Percentiles rank a stretch among this genome's conserved stretches.
Evolutionary conservation across 2,797 vertebrate species (phyloP).

Genomic region (Molossus alvarezi): DNA sequence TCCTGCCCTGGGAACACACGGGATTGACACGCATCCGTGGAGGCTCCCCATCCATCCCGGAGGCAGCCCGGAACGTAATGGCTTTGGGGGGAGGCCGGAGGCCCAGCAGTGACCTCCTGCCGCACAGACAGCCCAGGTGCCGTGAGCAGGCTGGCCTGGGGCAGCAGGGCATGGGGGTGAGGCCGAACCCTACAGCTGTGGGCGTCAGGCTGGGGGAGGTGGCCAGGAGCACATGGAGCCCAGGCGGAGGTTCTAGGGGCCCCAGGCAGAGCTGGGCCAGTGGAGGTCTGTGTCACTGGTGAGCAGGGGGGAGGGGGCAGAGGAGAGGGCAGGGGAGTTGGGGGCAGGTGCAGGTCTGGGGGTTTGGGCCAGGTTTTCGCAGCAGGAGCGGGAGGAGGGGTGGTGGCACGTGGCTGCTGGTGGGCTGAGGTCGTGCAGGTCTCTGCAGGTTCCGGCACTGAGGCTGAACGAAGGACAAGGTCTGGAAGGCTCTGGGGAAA

Average conservation of each 20-base stretch:
- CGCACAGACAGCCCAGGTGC: rapidly evolving
- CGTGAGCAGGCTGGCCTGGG: not conserved
- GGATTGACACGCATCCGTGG: rapidly evolving
- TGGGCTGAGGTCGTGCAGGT: not conserved
- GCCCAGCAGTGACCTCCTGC: not conserved
- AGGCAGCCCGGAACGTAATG: not conserved
- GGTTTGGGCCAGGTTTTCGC: not conserved
- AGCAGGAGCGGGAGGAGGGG: not conserved
- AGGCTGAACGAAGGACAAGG: not conserved
- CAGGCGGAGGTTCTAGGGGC: not conserved
- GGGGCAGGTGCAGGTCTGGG: not conserved
- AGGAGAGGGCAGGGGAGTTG: not conserved
- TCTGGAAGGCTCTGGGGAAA: not conserved
- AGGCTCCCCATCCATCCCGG: not conserved
- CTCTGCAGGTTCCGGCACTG: not conserved
- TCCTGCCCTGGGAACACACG: not conserved
- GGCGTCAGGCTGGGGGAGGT: not conserved
- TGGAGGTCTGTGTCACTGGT: not conserved
- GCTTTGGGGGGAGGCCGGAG: not conserved
- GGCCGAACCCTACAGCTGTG: not conserved
- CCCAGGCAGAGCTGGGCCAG: not conserved
- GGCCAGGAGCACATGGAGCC: not conserved
- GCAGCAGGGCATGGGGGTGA: not conserved
- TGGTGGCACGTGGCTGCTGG: not conserved
- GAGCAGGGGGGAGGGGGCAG: no score